Percentiles rank a stretch among this genome's conserved stretches.
Conservation (phyloP, 37 sponge, comb jelly and placozoan genomes). For the Cliona cf. orientalis region DNA sequence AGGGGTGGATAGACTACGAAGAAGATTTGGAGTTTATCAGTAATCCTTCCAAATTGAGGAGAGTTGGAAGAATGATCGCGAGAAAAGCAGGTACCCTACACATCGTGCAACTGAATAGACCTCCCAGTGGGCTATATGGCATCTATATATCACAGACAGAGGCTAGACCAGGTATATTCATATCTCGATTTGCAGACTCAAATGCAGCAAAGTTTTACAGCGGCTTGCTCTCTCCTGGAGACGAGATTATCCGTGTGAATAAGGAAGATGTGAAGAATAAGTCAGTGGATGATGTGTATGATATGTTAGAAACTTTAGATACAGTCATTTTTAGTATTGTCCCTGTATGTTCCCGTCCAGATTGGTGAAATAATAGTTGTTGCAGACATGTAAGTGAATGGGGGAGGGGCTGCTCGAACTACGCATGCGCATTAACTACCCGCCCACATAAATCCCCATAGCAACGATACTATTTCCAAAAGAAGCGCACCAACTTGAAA, state of each 20-base stretch:
- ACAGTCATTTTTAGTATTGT: conserved; percentile 26
- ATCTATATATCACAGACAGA: conserved; percentile 34
- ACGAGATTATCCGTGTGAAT: conserved; percentile 46
- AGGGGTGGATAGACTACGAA: conserved; percentile 38
- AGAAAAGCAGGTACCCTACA: conserved; percentile 22
- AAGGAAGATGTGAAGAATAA: conserved; percentile 12
- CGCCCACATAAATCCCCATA: background rate
- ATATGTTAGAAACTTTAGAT: background rate
- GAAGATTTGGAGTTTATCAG: conserved; percentile 48
- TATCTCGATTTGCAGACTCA: conserved; percentile 44
- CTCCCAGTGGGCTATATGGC: conserved; percentile 49
- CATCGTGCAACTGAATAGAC: conserved; percentile 40
- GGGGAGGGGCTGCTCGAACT: background rate
- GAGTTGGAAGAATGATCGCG: conserved; percentile 26
- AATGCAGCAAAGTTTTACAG: conserved; percentile 43
- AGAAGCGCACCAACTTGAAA: too few relatives aligned
- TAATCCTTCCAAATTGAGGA: conserved; percentile 21
- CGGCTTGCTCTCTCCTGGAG: conserved; percentile 46
- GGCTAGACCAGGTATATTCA: conserved; percentile 15
- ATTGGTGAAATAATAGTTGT: conserved; percentile 10
- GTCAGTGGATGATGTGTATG: conserved; percentile 41
- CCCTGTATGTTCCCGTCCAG: conserved; percentile 13
- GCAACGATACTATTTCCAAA: background rate
- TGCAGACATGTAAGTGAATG: background rate
- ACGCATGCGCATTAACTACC: background rate